phyloP scores from a whole-genome alignment of 2,797 vertebrate genomes.

The Rhinatrema bivittatum region DNA sequence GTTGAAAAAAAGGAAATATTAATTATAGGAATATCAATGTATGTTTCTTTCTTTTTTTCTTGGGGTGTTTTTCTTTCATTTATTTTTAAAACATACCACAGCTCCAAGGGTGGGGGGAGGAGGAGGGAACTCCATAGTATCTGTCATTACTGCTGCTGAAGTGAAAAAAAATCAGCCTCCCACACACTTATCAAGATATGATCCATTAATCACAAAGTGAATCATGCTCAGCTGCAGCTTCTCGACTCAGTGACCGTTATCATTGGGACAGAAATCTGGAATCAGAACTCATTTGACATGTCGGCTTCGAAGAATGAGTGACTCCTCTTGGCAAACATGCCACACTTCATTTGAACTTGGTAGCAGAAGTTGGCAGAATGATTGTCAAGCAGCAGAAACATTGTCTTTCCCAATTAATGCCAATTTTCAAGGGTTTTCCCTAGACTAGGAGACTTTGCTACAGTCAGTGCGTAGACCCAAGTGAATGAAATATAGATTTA shows the following conservation, averaged over 20 bases:
- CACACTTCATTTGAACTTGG: background rate
- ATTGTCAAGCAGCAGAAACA: background rate
- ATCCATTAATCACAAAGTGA: conserved; percentile 6
- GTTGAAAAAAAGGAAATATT: too few relatives aligned
- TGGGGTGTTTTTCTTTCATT: too few relatives aligned
- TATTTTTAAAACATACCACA: conserved; percentile 16
- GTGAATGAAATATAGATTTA: background rate
- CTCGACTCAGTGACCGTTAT: background rate
- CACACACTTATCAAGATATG: conserved; percentile 1
- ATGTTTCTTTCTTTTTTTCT: too few relatives aligned
- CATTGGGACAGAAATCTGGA: background rate
- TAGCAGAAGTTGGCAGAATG: background rate
- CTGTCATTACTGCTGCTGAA: conserved; percentile 10
- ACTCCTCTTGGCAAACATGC: background rate
- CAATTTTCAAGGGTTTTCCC: conserved; percentile 4
- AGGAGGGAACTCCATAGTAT: conserved; percentile 25
- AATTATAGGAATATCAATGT: too few relatives aligned
- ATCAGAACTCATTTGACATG: background rate
- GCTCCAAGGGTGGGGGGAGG: too few relatives aligned
- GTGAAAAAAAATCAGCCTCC: conserved; percentile 31
- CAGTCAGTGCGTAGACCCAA: too few relatives aligned
- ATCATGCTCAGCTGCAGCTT: background rate
- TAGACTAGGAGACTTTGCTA: conserved; percentile 13
- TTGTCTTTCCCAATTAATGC: conserved; percentile 2
- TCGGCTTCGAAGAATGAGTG: background rate